Conservation (phyloP, 1,140 invertebrate species). For the Wasmannia auropunctata region DNA sequence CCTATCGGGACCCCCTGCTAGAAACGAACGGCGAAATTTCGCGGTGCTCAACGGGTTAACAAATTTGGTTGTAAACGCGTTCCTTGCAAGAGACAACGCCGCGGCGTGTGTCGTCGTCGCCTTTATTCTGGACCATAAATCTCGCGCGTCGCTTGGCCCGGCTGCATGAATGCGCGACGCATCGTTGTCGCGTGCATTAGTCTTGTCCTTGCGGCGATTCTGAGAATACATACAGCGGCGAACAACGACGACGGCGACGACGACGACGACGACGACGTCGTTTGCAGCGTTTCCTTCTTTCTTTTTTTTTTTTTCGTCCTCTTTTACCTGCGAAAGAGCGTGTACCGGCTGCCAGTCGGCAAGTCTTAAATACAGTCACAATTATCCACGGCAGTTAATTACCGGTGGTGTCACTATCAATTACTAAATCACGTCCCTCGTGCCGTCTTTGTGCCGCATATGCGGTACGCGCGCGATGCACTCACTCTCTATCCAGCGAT, state of each 20-base stretch:
- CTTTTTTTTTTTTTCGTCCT: constrained; percentile 57
- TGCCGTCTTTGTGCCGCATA: constrained; percentile 3
- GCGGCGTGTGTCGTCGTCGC: constrained; percentile 31
- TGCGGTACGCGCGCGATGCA: neutral
- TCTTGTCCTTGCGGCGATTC: constrained; percentile 76
- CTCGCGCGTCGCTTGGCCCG: constrained; percentile 11
- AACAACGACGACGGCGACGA: constrained; percentile 28
- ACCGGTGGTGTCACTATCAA: constrained; percentile 82
- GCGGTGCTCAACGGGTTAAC: constrained; percentile 19
- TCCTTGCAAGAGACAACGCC: constrained; percentile 4
- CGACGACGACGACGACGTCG: constrained; percentile 22
- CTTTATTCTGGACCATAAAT: constrained; percentile 39
- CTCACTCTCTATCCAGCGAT: constrained; percentile 29
- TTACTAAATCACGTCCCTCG: constrained; percentile 80
- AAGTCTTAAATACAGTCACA: constrained; percentile 78
- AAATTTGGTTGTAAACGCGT: constrained; percentile 33
- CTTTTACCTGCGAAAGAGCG: constrained; percentile 13
- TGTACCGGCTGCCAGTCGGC: constrained; percentile 62
- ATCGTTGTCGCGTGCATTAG: constrained; percentile 61
- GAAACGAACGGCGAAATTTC: constrained; percentile 26
- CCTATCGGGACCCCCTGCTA: neutral
- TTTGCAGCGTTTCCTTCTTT: constrained; percentile 51
- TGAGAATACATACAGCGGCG: constrained; percentile 68
- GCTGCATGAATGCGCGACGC: constrained; percentile 24
- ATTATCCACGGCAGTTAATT: constrained; percentile 81